These are phyloP conservation scores for Poecilia picta DNA, from an alignment of 2,797 vertebrate species.

Conservation along the genomic window DNA sequence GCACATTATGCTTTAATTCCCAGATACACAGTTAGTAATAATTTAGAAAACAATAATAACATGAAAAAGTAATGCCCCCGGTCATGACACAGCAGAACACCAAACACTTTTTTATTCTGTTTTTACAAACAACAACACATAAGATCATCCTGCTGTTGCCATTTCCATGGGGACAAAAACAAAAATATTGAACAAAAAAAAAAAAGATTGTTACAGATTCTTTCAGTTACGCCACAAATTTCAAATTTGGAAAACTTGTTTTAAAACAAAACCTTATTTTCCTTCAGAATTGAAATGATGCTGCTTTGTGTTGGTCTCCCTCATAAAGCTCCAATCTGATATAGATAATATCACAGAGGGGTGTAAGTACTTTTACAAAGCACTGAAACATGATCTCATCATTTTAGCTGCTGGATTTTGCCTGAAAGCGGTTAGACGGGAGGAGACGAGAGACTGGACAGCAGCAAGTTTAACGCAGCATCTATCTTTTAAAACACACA, in stretches of 20 bases:
- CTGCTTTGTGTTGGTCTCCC: neutral
- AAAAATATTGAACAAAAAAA: neutral
- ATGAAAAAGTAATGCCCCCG: neutral
- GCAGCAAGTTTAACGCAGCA: slow-evolving; percentile 60
- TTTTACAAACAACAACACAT: neutral
- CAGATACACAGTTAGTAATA: neutral
- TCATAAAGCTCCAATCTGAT: neutral
- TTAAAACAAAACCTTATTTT: neutral
- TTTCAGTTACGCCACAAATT: neutral
- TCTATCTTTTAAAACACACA: slow-evolving; percentile 26
- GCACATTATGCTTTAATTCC: neutral
- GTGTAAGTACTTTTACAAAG: neutral
- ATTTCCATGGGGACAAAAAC: neutral
- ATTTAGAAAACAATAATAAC: neutral
- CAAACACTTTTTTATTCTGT: neutral
- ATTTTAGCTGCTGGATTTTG: slow-evolving; percentile 29
- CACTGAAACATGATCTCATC: neutral
- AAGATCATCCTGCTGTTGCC: neutral
- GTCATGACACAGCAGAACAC: neutral
- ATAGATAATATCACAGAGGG: no score
- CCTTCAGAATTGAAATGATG: neutral
- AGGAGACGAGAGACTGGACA: slow-evolving; percentile 53
- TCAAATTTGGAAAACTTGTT: neutral
- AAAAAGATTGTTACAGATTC: neutral
- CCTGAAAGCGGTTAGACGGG: slow-evolving; percentile 69